Conservation (phyloP, 1,140 invertebrate species). For the Vollenhovia emeryi region DNA sequence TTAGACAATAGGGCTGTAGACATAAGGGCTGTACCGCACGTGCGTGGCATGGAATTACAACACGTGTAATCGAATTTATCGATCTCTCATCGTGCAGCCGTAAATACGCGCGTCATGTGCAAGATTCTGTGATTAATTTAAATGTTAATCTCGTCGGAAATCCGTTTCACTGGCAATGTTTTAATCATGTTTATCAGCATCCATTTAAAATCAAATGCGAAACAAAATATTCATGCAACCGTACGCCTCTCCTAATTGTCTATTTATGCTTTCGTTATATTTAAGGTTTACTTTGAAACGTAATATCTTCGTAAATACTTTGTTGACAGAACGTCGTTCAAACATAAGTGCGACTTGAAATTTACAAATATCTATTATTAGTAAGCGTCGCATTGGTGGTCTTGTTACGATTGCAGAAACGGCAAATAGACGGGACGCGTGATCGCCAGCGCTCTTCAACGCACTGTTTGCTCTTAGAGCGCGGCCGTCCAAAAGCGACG, state of each 20-base stretch:
- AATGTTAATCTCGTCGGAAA: neutral
- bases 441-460: constrained; percentile 8
- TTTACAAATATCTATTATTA: constrained; percentile 25
- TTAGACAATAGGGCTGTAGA: neutral
- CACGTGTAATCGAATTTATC: constrained; percentile 43
- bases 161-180: neutral
- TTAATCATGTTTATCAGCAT: neutral
- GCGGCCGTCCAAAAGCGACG: neutral
- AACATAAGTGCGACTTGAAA: neutral
- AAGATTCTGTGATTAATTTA: neutral
- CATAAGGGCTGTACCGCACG: neutral
- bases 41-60: constrained; percentile 34
- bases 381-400: neutral
- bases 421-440: neutral
- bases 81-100: neutral
- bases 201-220: neutral
- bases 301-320: neutral
- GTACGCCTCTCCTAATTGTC: neutral
- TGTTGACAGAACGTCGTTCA: neutral
- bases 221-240: neutral
- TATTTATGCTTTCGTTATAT: neutral
- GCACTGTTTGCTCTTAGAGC: constrained; percentile 40
- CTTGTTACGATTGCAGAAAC: neutral
- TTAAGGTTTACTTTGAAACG: neutral
- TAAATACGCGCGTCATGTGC: constrained; percentile 18